phyloP scores from a whole-genome alignment of 1,140 invertebrate genomes.

The Popillia japonica region DNA sequence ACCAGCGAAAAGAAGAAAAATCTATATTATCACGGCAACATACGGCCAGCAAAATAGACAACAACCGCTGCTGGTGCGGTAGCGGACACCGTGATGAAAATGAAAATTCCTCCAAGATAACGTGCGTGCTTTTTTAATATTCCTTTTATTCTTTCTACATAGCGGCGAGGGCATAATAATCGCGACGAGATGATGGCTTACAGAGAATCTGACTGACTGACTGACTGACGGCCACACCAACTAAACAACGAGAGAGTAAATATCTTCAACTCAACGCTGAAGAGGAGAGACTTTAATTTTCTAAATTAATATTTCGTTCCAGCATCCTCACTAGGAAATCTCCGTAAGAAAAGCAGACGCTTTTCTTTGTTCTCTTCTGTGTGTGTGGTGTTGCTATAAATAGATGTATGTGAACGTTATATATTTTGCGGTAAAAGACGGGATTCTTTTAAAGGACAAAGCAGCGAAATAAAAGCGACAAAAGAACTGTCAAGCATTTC shows the following conservation, averaged over 20 bases:
- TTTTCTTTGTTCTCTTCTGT: not conserved
- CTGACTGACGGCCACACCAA: conserved; percentile 9
- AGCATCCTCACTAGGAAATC: not conserved
- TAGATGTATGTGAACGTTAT: not conserved
- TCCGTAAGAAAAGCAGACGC: not conserved
- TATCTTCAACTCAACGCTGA: not conserved
- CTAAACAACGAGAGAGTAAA: conserved; percentile 4
- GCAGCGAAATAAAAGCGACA: conserved; percentile 7
- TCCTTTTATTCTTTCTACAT: not conserved
- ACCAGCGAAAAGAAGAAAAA: not conserved
- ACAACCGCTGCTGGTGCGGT: not conserved
- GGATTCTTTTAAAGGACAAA: not conserved
- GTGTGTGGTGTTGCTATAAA: not conserved
- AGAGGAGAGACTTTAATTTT: conserved; percentile 28
- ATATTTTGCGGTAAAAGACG: not conserved
- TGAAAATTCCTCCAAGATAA: conserved; percentile 24
- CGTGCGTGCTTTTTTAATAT: conserved; percentile 32
- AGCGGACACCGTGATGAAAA: not conserved
- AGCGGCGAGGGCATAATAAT: not conserved
- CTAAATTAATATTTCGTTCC: conserved; percentile 35
- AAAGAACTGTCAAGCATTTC: conserved; percentile 17
- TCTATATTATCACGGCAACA: conserved; percentile 5
- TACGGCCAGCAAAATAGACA: not conserved
- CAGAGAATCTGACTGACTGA: not conserved
- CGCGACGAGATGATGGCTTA: conserved; percentile 1